Percentiles rank a stretch among this genome's conserved stretches.
Evolutionary conservation across 2,113 vertebrate species (phyloP).

Genomic region (Polyodon spathula): DNA sequence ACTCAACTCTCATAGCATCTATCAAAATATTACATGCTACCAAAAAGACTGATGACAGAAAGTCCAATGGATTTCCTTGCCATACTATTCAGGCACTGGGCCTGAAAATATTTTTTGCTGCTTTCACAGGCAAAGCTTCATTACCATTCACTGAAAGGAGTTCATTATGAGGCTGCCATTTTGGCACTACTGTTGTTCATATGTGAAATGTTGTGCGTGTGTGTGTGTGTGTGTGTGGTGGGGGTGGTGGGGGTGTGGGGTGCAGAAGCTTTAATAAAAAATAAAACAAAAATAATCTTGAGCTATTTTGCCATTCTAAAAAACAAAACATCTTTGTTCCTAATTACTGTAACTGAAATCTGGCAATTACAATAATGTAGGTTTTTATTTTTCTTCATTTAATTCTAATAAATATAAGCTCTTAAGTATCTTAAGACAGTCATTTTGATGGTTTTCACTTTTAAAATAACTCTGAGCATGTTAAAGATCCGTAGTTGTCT

Average conservation of each 20-base stretch:
- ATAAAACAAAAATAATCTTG: too few species aligned
- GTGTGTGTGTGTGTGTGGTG: constrained; percentile 66
- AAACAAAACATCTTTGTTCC: constrained; percentile 72
- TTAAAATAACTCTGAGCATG: too few species aligned
- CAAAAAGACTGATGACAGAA: constrained; percentile 93
- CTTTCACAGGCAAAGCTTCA: constrained; percentile 95
- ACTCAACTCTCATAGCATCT: constrained; percentile 97
- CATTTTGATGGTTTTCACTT: too few species aligned
- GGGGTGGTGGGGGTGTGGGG: too few species aligned
- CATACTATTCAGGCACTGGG: constrained; percentile 89
- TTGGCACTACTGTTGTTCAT: constrained; percentile 96
- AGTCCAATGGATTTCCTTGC: constrained; percentile 82
- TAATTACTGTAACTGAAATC: too few species aligned
- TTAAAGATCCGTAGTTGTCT: too few species aligned
- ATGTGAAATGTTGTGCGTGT: too few species aligned
- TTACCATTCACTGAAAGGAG: constrained; percentile 94
- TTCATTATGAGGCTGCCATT: constrained; percentile 97
- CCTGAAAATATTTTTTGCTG: constrained; percentile 77
- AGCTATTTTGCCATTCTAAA: too few species aligned
- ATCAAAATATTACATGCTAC: constrained; percentile 81
- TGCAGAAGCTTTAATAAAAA: constrained; percentile 34
- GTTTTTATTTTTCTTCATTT: too few species aligned
- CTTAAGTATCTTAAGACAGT: too few species aligned
- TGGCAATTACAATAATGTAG: too few species aligned
- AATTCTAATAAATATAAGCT: too few species aligned